These are phyloP conservation scores for Ptiloglossa arizonensis DNA, from an alignment of 1,140 invertebrate species.

Conservation along the genomic window DNA sequence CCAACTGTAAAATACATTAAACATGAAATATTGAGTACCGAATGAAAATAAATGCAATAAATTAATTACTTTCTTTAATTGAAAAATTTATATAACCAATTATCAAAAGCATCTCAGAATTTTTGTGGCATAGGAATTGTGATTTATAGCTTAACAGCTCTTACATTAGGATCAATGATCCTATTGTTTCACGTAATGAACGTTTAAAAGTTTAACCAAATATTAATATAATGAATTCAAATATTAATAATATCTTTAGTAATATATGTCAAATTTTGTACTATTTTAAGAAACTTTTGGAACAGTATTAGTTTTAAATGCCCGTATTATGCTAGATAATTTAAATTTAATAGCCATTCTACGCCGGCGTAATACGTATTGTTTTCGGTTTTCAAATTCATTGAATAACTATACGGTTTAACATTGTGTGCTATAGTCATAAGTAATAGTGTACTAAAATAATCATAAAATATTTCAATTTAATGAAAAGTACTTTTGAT, in stretches of 20 bases:
- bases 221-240: too few species aligned
- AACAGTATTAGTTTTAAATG: neutral
- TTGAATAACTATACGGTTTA: neutral
- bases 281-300: neutral
- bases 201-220: neutral
- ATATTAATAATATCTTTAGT: too few species aligned
- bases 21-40: too few species aligned
- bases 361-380: too few species aligned
- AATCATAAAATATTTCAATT: neutral
- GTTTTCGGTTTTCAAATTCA: neutral
- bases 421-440: neutral
- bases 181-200: neutral
- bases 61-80: neutral
- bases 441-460: neutral
- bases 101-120: neutral
- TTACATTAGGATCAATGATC: neutral
- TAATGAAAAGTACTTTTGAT: neutral
- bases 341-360: neutral
- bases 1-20: too few species aligned
- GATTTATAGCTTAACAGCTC: neutral
- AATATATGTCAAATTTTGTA: neutral
- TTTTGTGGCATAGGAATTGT: neutral
- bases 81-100: neutral
- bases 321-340: neutral
- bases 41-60: neutral